A percentile compares a stretch with the other conserved stretches of the same genome.
Evolutionary conservation across 1,140 invertebrate genomes (phyloP).

Genomic region (Laupala kohalensis): DNA sequence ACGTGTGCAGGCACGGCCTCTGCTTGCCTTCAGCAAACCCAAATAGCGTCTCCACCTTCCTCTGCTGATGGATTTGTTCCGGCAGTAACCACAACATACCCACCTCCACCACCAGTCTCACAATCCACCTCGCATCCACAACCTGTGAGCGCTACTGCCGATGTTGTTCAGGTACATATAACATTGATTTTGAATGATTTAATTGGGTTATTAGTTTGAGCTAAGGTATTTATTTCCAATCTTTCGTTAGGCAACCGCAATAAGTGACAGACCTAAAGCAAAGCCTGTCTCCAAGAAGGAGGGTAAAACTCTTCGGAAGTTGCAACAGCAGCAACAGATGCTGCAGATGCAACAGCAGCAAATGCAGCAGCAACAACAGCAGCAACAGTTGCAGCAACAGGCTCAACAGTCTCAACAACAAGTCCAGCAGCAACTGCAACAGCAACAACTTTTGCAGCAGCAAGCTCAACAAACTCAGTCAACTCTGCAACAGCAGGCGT

Average conservation of each 20-base stretch:
- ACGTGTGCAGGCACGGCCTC: not conserved
- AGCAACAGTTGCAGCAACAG: not conserved
- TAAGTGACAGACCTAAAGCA: constrained; percentile 64
- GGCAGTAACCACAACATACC: constrained; percentile 23
- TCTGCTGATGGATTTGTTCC: constrained; percentile 3
- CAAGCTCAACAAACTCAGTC: constrained; percentile 16
- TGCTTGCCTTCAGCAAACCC: constrained; percentile 18
- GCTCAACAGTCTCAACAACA: constrained; percentile 12
- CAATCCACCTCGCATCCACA: constrained; percentile 25
- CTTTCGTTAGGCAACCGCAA: constrained; percentile 46
- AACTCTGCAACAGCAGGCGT: not conserved
- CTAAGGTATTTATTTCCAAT: not conserved
- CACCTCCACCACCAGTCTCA: constrained; percentile 16
- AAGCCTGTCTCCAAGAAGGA: constrained; percentile 66
- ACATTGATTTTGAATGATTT: not conserved
- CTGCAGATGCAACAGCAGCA: constrained; percentile 4
- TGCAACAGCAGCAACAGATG: constrained; percentile 22
- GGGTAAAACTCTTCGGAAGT: constrained; percentile 41
- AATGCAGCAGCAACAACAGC: not conserved
- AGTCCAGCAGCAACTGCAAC: constrained; percentile 16
- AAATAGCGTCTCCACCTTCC: not conserved
- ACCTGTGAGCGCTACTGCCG: constrained; percentile 29
- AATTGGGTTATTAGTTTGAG: not conserved
- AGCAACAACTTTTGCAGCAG: constrained; percentile 7
- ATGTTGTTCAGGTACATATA: constrained; percentile 31